Percentiles rank a stretch among this genome's conserved stretches.
Evolutionary conservation across 2,797 vertebrate species (phyloP).

Genomic region (Helicolenus hilgendorfi): DNA sequence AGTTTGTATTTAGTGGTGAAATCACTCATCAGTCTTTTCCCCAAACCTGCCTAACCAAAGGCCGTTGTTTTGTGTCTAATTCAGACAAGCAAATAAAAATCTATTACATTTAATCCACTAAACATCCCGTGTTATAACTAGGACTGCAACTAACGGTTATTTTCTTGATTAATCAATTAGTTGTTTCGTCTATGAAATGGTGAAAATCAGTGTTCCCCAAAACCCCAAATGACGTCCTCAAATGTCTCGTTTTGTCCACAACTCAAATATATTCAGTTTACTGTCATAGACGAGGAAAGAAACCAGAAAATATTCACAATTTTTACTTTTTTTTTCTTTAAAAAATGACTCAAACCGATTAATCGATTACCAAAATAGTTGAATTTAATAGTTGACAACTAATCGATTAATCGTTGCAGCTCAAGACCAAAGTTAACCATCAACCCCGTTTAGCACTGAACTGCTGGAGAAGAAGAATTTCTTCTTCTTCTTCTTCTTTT

Average conservation of each 20-base stretch:
- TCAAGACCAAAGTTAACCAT: neutral
- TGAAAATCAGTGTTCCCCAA: neutral
- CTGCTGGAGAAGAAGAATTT: neutral
- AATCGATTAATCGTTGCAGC: too few species aligned
- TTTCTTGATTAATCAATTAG: too few species aligned
- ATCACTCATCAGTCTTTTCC: neutral
- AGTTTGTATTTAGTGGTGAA: neutral
- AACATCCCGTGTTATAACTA: neutral
- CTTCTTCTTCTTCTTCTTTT: neutral
- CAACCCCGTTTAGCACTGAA: neutral
- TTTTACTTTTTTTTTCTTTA: too few species aligned
- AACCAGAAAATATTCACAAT: neutral
- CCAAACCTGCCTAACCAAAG: neutral
- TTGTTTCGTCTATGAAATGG: neutral
- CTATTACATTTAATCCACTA: fast-evolving
- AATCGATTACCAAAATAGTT: too few species aligned
- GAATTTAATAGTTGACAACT: too few species aligned
- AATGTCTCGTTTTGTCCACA: too few species aligned
- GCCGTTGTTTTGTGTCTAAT: neutral
- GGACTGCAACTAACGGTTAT: too few species aligned
- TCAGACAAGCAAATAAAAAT: neutral
- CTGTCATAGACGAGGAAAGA: neutral
- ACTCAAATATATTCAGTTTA: neutral
- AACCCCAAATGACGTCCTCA: too few species aligned
- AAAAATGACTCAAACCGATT: neutral